Evolutionary conservation across 1,140 invertebrate species (phyloP).

Genomic region (Ceratoteleas bidentatus): DNA sequence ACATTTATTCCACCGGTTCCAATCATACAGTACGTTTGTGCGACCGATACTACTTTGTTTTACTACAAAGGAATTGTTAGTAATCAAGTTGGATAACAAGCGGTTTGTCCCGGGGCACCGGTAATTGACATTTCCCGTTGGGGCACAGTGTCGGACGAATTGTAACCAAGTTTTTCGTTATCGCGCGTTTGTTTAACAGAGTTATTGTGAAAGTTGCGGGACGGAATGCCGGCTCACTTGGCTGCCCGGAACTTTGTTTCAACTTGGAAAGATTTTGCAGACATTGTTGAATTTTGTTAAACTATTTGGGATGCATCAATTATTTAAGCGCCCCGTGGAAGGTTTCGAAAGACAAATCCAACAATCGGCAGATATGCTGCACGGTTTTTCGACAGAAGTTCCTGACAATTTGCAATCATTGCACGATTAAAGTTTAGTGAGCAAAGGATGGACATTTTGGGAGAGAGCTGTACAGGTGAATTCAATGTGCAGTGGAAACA

Average conservation of each 20-base stretch:
- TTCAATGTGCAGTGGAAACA: too few species aligned
- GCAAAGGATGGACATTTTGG: too few species aligned
- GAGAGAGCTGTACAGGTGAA: too few species aligned
- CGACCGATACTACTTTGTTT: too few species aligned
- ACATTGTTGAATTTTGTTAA: constrained; percentile 33
- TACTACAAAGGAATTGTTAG: too few species aligned
- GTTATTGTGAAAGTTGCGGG: background rate
- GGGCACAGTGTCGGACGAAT: too few species aligned
- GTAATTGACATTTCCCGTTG: too few species aligned
- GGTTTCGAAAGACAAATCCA: constrained; percentile 33
- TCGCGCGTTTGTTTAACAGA: constrained; percentile 12
- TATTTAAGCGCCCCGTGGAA: constrained; percentile 31
- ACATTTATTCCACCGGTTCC: too few species aligned
- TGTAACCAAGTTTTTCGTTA: too few species aligned
- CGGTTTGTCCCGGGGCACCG: too few species aligned
- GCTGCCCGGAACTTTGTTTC: constrained; percentile 21
- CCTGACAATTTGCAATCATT: constrained; percentile 17
- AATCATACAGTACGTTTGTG: too few species aligned
- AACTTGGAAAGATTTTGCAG: constrained; percentile 31
- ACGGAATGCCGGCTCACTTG: background rate
- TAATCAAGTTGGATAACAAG: too few species aligned
- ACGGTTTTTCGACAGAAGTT: constrained; percentile 13
- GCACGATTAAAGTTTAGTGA: constrained; percentile 2
- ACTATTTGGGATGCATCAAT: constrained; percentile 42
- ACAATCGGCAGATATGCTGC: constrained; percentile 18